Conservation (phyloP, 2,797 vertebrate species). For the Steatocranus sp. region DNA sequence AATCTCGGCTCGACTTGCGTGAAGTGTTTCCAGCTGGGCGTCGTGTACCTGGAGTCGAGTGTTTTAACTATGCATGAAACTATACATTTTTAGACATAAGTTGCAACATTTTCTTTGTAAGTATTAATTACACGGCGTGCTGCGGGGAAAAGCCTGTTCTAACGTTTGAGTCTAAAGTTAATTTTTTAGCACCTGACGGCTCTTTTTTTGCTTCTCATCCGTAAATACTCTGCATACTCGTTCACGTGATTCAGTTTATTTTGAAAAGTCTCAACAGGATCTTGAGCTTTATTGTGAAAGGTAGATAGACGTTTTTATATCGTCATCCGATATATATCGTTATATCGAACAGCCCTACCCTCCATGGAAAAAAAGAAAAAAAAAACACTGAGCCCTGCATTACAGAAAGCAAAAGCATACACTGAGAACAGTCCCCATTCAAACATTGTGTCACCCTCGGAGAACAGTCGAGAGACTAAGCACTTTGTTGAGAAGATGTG, state of each 20-base stretch:
- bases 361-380: neutral
- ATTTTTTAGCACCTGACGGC: neutral
- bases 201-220: neutral
- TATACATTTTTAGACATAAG: neutral
- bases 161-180: neutral
- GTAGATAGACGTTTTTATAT: neutral
- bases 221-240: neutral
- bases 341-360: neutral
- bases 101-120: neutral
- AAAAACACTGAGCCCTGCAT: conserved; percentile 1
- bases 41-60: neutral
- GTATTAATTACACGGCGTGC: neutral
- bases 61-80: neutral
- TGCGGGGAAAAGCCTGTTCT: neutral
- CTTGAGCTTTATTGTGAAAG: neutral
- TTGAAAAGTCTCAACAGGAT: neutral
- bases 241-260: neutral
- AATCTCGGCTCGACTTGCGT: neutral
- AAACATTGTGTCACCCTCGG: conserved; percentile 37
- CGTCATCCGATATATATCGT: neutral
- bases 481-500: conserved; percentile 45
- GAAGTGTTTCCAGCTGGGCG: neutral
- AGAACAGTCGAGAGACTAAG: conserved; percentile 36
- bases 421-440: conserved; percentile 32
- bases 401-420: conserved; percentile 33